These are phyloP conservation scores for Adelosebastes latens DNA, from an alignment of 2,797 vertebrate genomes.

Conservation along the genomic window DNA sequence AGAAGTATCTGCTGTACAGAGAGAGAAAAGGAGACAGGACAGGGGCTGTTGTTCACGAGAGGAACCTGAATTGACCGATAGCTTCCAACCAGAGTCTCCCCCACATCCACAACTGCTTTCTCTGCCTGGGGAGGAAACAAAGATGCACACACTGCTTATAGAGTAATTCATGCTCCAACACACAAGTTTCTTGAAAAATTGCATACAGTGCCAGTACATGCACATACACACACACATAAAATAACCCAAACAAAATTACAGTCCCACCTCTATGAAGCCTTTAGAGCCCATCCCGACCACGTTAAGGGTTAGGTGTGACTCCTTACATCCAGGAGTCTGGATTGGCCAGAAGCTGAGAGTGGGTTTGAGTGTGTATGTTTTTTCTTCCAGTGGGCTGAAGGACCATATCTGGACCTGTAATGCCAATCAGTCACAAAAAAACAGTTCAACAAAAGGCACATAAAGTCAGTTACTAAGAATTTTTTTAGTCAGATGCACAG, in stretches of 20 bases:
- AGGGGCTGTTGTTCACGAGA: slow-evolving; percentile 87
- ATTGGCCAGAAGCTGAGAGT: slow-evolving; percentile 83
- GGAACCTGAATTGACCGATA: slow-evolving; percentile 79
- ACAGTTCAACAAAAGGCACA: neutral
- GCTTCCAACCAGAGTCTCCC: slow-evolving; percentile 83
- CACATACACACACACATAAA: neutral
- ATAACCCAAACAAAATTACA: neutral
- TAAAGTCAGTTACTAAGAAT: neutral
- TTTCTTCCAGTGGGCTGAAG: slow-evolving; percentile 87
- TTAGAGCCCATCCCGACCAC: slow-evolving; percentile 83
- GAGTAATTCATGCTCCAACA: neutral
- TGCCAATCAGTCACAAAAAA: slow-evolving; percentile 29
- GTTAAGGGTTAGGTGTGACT: slow-evolving; percentile 74
- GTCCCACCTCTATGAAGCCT: slow-evolving; percentile 83
- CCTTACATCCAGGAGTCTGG: slow-evolving; percentile 63
- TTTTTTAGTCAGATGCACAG: neutral
- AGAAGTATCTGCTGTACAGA: slow-evolving; percentile 82
- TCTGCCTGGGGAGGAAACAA: slow-evolving; percentile 77
- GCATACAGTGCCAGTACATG: neutral
- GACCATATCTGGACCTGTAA: slow-evolving; percentile 88
- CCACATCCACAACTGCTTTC: slow-evolving; percentile 82
- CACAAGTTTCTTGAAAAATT: neutral
- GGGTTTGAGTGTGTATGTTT: slow-evolving; percentile 82
- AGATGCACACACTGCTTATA: neutral
- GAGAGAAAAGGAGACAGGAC: slow-evolving; percentile 85